phyloP scores from a whole-genome alignment of 2,888 invertebrate genomes.

The Chouioia cunea region DNA sequence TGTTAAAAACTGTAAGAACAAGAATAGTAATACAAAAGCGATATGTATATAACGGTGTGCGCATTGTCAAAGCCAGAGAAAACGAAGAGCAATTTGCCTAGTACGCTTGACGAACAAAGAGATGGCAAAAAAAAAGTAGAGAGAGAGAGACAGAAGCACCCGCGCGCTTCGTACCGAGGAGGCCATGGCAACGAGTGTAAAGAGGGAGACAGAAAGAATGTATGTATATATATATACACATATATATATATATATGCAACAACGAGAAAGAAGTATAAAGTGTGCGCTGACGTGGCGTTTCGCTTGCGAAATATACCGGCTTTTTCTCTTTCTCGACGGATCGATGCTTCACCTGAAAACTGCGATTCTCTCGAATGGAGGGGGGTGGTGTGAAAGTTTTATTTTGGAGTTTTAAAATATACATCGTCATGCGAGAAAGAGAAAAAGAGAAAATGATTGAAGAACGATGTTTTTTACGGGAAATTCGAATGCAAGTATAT shows the following conservation, averaged over 20 bases:
- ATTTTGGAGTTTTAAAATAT: neutral
- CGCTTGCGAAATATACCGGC: neutral
- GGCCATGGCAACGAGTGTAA: constrained; percentile 34
- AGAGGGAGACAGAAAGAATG: neutral
- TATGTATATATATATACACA: neutral
- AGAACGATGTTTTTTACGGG: no score
- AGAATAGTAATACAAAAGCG: no score
- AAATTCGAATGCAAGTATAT: no score
- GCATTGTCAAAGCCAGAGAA: neutral
- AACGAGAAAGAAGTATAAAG: no score
- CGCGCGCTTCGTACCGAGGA: neutral
- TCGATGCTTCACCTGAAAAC: no score
- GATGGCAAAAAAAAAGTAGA: constrained; percentile 18
- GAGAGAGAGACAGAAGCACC: neutral
- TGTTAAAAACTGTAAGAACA: no score
- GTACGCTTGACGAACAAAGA: constrained; percentile 17
- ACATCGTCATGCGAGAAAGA: neutral
- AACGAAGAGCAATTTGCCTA: neutral
- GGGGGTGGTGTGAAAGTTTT: no score
- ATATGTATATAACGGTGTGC: no score
- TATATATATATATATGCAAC: no score
- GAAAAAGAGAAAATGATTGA: neutral
- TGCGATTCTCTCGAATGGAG: no score
- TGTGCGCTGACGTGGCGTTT: constrained; percentile 12
- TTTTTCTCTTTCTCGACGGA: neutral